Base-by-base conservation (phyloP, 30 jellyfish, hydroid and myxozoan genomes). In the Calvadosia cruxmelitensis region DNA sequence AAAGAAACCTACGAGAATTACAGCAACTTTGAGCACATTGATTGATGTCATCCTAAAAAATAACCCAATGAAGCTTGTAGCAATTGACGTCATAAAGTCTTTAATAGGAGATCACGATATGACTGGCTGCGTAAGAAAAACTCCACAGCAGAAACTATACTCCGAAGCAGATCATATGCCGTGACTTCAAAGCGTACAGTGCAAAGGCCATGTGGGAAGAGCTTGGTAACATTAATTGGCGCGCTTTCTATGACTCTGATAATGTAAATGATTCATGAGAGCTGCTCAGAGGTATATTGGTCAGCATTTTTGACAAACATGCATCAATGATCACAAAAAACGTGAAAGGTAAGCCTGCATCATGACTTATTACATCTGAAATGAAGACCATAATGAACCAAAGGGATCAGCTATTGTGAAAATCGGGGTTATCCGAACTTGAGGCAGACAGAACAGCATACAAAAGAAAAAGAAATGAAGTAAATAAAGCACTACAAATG, bases 241-340 rank as follows among this genome's bases (percentile, higher is more conserved):
- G 53, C 5, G 78, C 27, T 3, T 72, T 52, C 78, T 72, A 52
- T 30, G 51, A 72, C 36, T 53, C 53, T 13, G 53, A 52, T n/a
- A 30, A 52, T 2, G 82, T 72, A 72, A 72, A 51, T 61, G 77
- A 67, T 32, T 35, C 72, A 12, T 67, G 71, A 78, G 31, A 78
- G 30, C 53, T 72, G 52, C 64, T 72, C 3, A 72, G 33, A 24
- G 31, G 33, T 3, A 31, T 30, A 53, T 49, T 73, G 50, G 62
- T 77, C 62, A 77, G 16, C 15, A 24, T 73, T 12, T 53, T 73
- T 32, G 62, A 73, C 62, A 62, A 53, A 67, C 83, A 73, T 73
- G 78, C 84, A 30, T 77, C 84, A 61, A 28, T 73, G 26, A 73
- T 73, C 7, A 42, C 78, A 62, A 73, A 73, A 77, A 73, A 61